phyloP scores from a whole-genome alignment of 1,140 invertebrate species.

The Drosophila guanche region DNA sequence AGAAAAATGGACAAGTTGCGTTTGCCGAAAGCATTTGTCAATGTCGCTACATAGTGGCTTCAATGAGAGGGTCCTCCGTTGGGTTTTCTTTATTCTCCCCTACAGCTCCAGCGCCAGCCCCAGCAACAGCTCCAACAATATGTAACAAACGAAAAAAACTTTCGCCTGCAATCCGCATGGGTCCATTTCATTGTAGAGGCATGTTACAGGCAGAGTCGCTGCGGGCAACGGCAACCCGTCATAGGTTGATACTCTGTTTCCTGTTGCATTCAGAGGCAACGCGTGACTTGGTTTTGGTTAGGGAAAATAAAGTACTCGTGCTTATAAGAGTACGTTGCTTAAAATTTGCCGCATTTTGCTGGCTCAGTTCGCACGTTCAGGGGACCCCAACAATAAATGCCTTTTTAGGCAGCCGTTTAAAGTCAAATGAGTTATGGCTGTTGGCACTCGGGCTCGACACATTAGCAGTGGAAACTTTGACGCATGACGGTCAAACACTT shows the following conservation, averaged over 20 bases:
- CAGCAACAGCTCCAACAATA: slow-evolving; percentile 23
- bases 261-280: slow-evolving; percentile 50
- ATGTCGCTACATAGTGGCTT: slow-evolving; percentile 46
- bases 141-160: slow-evolving; percentile 56
- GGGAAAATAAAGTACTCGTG: slow-evolving; percentile 25
- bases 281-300: slow-evolving; percentile 64
- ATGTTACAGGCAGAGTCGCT: slow-evolving; percentile 49
- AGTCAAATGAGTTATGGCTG: slow-evolving; percentile 74
- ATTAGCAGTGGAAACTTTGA: slow-evolving; percentile 71
- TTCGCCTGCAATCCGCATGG: slow-evolving; percentile 70
- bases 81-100: slow-evolving; percentile 1
- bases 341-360: slow-evolving; percentile 68
- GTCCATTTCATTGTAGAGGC: slow-evolving; percentile 58
- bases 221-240: slow-evolving; percentile 64
- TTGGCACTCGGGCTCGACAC: slow-evolving; percentile 76
- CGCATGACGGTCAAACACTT: slow-evolving; percentile 51
- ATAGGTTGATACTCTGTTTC: slow-evolving; percentile 57
- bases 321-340: slow-evolving; percentile 47
- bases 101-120: slow-evolving; percentile 27
- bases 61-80: slow-evolving; percentile 55
- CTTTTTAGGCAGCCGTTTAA: slow-evolving; percentile 73
- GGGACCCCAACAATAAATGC: slow-evolving; percentile 68
- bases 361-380: slow-evolving; percentile 64
- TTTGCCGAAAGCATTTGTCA: slow-evolving; percentile 76
- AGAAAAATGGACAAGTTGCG: slow-evolving; percentile 33